Percentiles rank a stretch among this genome's conserved stretches.
phyloP scores from a whole-genome alignment of 2,888 invertebrate genomes.

The Drosophila siamana region DNA sequence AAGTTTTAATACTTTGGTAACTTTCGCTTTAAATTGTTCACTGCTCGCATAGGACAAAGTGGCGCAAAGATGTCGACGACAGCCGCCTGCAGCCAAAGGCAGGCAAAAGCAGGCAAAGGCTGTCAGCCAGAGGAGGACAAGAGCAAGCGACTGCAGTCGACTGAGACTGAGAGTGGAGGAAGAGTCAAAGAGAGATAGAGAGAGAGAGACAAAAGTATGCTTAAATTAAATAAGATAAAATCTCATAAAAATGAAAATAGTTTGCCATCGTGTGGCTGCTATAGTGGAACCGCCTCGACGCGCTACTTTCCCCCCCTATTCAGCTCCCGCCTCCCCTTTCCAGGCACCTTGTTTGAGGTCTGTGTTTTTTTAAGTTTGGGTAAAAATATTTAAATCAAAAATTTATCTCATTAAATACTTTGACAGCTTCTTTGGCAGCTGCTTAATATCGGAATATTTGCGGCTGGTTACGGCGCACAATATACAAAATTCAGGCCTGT shows the following conservation, averaged over 20 bases:
- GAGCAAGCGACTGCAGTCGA: background rate
- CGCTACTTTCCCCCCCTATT: background rate
- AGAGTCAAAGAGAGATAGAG: background rate
- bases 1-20: conserved; percentile 74
- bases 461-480: conserved; percentile 8
- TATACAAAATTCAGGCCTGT: conserved; percentile 1
- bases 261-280: conserved; percentile 46
- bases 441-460: conserved; percentile 40
- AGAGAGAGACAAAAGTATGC: conserved; percentile 62
- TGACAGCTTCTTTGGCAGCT: conserved; percentile 27
- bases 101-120: conserved; percentile 3
- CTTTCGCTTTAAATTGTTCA: conserved; percentile 77
- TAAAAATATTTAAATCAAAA: conserved; percentile 44
- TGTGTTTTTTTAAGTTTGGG: background rate
- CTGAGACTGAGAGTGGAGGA: background rate
- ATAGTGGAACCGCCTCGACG: conserved; percentile 5
- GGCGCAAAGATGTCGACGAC: conserved; percentile 61
- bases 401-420: conserved; percentile 47
- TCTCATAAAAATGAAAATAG: conserved; percentile 76
- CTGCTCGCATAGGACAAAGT: conserved; percentile 64
- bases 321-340: background rate
- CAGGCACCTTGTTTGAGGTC: background rate
- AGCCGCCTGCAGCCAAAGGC: conserved; percentile 35
- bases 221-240: conserved; percentile 77
- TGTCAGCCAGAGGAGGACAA: conserved; percentile 5